phyloP scores from a whole-genome alignment of 2,888 invertebrate genomes.

The Oscheius sp. region DNA sequence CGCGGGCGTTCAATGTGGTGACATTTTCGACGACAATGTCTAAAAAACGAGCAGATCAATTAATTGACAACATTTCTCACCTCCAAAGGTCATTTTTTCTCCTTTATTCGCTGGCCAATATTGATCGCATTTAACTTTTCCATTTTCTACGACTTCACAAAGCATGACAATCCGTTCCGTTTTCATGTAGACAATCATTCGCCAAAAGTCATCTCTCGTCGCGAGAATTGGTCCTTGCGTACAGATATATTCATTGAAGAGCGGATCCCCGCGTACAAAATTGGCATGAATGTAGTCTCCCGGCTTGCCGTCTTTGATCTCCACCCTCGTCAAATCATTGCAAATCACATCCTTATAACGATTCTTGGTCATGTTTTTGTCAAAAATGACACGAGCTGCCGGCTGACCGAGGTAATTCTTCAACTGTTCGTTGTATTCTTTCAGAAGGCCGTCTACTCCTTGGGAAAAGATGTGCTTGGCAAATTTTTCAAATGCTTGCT shows the following conservation, averaged over 20 bases:
- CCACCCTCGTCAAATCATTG: conserved; percentile 47
- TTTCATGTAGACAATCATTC: conserved; percentile 99
- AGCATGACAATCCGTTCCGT: conserved; percentile 98
- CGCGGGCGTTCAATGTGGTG: neutral
- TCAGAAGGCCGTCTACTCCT: neutral
- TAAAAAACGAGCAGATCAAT: no score
- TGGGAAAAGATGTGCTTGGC: neutral
- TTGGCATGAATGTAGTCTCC: conserved; percentile 62
- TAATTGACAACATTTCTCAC: conserved; percentile 14
- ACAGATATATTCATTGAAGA: conserved; percentile 47
- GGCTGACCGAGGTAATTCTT: conserved; percentile 7
- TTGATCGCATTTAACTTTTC: conserved; percentile 86
- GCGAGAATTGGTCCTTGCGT: conserved; percentile 39
- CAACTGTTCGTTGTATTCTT: neutral
- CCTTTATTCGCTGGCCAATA: conserved; percentile 86
- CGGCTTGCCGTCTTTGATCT: conserved; percentile 37
- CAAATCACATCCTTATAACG: conserved; percentile 42
- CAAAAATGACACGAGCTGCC: neutral
- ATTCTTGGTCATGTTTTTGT: conserved; percentile 12
- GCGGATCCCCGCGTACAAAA: conserved; percentile 44
- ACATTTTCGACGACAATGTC: neutral
- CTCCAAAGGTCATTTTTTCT: conserved; percentile 28
- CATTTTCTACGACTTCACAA: conserved; percentile 90
- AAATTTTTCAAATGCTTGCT: neutral
- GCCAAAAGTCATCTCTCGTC: conserved; percentile 85